These are phyloP conservation scores for Pedetes capensis DNA, from an alignment of 2,113 vertebrate species.

Conservation along the genomic window DNA sequence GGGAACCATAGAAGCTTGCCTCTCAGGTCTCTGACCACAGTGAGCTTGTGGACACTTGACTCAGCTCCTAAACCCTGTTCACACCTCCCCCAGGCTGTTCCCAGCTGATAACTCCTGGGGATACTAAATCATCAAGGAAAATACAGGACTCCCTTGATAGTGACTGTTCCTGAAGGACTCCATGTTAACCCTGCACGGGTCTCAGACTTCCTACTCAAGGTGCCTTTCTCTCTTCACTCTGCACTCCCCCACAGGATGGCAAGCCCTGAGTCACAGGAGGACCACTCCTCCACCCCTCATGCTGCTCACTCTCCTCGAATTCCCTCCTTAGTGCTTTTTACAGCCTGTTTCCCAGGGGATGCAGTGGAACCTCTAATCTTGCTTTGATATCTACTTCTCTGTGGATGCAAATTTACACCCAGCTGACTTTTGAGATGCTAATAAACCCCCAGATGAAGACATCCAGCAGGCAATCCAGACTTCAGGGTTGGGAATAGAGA, in stretches of 20 bases:
- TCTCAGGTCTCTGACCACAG: not conserved
- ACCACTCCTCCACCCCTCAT: not conserved
- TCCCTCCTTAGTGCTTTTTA: not conserved
- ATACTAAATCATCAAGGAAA: not conserved
- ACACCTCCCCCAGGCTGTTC: not conserved
- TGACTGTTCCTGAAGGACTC: not conserved
- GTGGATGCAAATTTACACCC: not conserved
- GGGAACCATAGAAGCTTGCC: not conserved
- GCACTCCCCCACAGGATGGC: too few relatives aligned
- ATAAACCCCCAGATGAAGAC: not conserved
- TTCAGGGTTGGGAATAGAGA: not conserved
- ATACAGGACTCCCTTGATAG: not conserved
- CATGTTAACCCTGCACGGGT: not conserved
- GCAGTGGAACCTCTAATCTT: not conserved
- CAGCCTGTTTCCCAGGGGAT: not conserved
- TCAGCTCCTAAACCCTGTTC: not conserved
- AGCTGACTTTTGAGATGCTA: not conserved
- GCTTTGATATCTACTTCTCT: not conserved
- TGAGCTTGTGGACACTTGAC: rapidly evolving
- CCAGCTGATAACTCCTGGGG: not conserved
- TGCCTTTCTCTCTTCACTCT: not conserved
- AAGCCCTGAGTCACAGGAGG: not conserved
- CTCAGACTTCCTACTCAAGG: not conserved
- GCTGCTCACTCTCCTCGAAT: not conserved
- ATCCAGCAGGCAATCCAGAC: not conserved